A percentile compares a stretch with the other conserved stretches of the same genome.
phyloP scores from a whole-genome alignment of 2,113 vertebrate genomes.

The Colinus virginianus region DNA sequence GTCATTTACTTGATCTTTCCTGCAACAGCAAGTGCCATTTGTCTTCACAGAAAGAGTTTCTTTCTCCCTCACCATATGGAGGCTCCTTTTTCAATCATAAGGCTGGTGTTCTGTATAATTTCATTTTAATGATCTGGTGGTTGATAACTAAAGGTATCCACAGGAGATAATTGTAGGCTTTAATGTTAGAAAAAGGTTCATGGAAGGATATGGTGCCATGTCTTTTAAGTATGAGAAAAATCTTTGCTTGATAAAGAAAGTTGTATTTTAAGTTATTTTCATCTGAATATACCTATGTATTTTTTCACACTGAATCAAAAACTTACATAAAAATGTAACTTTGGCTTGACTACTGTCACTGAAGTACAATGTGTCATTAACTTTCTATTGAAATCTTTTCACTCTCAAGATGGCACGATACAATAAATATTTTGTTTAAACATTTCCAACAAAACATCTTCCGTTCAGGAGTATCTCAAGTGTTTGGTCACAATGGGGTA shows the following conservation, averaged over 20 bases:
- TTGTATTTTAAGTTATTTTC: background rate
- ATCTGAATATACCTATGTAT: background rate
- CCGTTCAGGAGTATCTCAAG: background rate
- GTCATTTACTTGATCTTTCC: background rate
- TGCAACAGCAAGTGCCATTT: background rate
- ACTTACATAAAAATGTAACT: background rate
- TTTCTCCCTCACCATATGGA: background rate
- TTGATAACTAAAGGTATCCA: background rate
- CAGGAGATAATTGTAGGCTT: background rate
- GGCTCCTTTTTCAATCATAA: background rate
- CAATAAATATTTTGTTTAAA: background rate
- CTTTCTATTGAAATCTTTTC: conserved; percentile 1
- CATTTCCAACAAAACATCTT: background rate
- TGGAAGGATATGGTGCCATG: background rate
- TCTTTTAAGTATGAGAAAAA: background rate
- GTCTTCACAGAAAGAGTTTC: background rate
- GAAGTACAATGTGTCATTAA: background rate
- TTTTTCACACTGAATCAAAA: background rate
- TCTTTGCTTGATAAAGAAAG: background rate
- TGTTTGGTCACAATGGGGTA: background rate
- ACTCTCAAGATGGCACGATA: background rate
- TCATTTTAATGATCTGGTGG: background rate
- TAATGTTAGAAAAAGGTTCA: background rate
- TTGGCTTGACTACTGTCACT: background rate
- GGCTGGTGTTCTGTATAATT: background rate